A percentile compares a stretch with the other conserved stretches of the same genome.
Conservation (phyloP, 2,888 invertebrate genomes). For the Ethmia dodecea region DNA sequence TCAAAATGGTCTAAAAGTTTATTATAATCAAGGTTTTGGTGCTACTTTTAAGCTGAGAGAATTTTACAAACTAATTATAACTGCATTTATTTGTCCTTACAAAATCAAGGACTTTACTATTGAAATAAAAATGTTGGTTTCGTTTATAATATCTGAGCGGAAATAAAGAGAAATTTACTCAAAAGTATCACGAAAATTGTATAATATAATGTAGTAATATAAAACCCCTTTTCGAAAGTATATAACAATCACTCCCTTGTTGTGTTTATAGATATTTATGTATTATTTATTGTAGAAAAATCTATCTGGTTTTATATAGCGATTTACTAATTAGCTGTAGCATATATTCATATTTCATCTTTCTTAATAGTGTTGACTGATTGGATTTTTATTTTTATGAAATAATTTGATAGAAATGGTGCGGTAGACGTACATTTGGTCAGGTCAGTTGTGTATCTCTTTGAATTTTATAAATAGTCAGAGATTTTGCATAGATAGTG, state of each 20-base stretch:
- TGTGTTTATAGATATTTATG: conserved; percentile 39
- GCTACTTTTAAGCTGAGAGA: conserved; percentile 43
- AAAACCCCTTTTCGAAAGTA: background rate
- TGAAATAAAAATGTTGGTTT: background rate
- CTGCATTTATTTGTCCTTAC: background rate
- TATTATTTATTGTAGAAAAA: conserved; percentile 22
- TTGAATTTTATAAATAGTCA: no score
- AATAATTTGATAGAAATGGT: no score
- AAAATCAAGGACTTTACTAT: background rate
- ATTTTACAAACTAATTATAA: conserved; percentile 15
- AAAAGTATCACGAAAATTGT: background rate
- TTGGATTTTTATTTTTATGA: no score
- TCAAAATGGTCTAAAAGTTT: conserved; percentile 64
- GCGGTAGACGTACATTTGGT: no score
- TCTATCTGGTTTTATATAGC: conserved; percentile 39
- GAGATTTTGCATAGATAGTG: no score
- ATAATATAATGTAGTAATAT: no score
- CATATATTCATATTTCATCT: no score
- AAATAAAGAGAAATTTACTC: background rate
- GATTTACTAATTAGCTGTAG: no score
- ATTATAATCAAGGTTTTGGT: conserved; percentile 54
- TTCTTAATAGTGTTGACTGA: no score
- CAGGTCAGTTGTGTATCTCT: no score
- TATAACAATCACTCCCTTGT: conserved; percentile 13
- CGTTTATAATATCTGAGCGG: background rate